Evolutionary conservation across 2,888 invertebrate species (phyloP), one percentile per base, ranked within the genome.

Genomic region (Eupithecia pulchellata): DNA sequence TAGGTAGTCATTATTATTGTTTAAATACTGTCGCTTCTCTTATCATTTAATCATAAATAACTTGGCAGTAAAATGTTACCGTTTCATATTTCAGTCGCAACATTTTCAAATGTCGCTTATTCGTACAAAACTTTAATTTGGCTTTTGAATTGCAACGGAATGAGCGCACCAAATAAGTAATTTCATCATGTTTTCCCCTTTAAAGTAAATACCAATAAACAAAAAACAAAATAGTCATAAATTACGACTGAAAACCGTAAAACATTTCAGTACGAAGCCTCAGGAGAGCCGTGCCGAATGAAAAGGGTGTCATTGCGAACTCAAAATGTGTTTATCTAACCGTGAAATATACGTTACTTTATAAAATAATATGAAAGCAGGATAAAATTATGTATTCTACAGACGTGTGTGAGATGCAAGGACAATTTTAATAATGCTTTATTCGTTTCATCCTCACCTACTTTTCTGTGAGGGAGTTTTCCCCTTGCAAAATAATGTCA

Each of bases 291-390:
- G 71, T 75, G 36, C 64, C 57, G 34, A 66, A 73, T 75, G 75
- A 72, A 72, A 74, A 74, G 69, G 68, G 77, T 76, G 79, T 81
- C 82, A 83, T 82, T 84, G 82, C 80, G 74, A 79, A 78, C 78
- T 76, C 77, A 77, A 80, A 80, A 80, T 78, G 78, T 81, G 83
- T 81, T 82, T 82, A 84, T 81, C 79, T 81, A 81, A 78, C 81
- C 76, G 77, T 73, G 74, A 79, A 81, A 80, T 80, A 78, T 78
- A 75, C 32, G 72, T 29, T 63, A 72, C 72, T 66, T 69, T 64
- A 70, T 70, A 64, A 73, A 75, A 73, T 72, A 67, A 70, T 62
- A 66, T 74, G 60, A 64, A 73, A 67, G 63, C 58, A 72, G 68
- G 65, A 25, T 60, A 66, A 68, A 75, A 72, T 75, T 74, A 74